Evolutionary conservation across 2,888 invertebrate species (phyloP).

Genomic region (Pherbina coryleti): DNA sequence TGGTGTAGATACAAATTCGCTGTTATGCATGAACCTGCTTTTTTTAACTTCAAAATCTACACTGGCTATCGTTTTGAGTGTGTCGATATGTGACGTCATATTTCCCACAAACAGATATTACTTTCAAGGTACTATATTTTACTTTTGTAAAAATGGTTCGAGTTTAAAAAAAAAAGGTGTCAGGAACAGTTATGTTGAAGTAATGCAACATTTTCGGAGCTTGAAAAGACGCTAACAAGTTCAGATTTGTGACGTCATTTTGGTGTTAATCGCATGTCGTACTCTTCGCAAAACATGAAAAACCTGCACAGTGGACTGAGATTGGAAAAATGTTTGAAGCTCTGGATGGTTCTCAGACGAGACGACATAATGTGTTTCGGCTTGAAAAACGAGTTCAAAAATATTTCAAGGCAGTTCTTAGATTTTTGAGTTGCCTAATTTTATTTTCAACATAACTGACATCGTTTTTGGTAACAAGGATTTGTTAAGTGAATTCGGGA

Average conservation of each 20-base stretch:
- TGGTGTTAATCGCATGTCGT: not conserved
- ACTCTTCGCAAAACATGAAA: not conserved
- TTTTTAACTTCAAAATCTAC: not conserved
- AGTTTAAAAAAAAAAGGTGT: not conserved
- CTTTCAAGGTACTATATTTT: not conserved
- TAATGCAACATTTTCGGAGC: not conserved
- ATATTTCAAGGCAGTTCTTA: too few relatives aligned
- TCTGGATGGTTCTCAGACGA: not conserved
- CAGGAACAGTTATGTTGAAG: too few relatives aligned
- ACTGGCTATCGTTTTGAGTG: not conserved
- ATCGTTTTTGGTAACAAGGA: too few relatives aligned
- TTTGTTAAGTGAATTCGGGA: too few relatives aligned
- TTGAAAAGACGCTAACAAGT: not conserved
- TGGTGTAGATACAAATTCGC: conserved; percentile 30
- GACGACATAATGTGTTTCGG: not conserved
- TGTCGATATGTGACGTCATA: conserved; percentile 27
- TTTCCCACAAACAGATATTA: not conserved
- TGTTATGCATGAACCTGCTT: conserved; percentile 16
- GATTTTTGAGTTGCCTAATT: too few relatives aligned
- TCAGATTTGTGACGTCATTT: conserved; percentile 29
- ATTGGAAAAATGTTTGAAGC: not conserved
- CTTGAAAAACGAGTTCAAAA: not conserved
- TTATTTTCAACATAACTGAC: too few relatives aligned
- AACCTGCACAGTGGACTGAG: conserved; percentile 42
- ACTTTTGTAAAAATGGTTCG: not conserved